phyloP scores from a whole-genome alignment of 37 sponge, comb jelly and placozoan species.

The Aplysina aerophoba region DNA sequence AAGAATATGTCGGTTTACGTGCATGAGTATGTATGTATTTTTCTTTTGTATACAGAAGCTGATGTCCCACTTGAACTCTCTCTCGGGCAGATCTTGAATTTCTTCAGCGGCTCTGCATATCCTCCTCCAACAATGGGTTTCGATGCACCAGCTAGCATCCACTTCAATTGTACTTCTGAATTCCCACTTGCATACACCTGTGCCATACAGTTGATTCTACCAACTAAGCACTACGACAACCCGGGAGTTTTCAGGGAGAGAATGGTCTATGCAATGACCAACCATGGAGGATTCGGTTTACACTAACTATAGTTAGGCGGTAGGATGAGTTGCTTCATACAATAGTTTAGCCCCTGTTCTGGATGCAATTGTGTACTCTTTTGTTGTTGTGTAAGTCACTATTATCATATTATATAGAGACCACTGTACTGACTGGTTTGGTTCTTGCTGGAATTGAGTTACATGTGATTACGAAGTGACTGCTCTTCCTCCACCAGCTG shows the following conservation, averaged over 20 bases:
- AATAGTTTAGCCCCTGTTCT: too few species aligned
- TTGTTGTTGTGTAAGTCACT: too few species aligned
- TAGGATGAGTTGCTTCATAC: too few species aligned
- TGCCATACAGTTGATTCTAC: slow-evolving; percentile 18
- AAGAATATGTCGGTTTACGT: background rate
- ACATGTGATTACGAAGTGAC: too few species aligned
- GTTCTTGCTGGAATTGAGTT: too few species aligned
- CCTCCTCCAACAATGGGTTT: slow-evolving; percentile 28
- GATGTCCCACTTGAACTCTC: slow-evolving; percentile 2
- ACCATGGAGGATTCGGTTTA: slow-evolving; percentile 50
- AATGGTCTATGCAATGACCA: background rate
- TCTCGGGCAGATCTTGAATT: slow-evolving; percentile 14
- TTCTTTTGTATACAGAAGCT: background rate
- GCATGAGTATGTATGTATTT: background rate
- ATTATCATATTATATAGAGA: too few species aligned
- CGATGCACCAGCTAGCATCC: background rate
- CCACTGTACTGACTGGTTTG: too few species aligned
- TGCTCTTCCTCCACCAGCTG: too few species aligned
- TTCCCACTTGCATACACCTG: slow-evolving; percentile 37
- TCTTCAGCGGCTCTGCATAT: slow-evolving; percentile 32
- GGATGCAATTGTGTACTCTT: too few species aligned
- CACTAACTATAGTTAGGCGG: too few species aligned
- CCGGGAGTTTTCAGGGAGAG: slow-evolving; percentile 17
- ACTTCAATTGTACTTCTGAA: background rate
- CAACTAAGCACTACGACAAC: slow-evolving; percentile 21